A percentile compares a stretch with the other conserved stretches of the same genome.
phyloP scores from a whole-genome alignment of 2,888 invertebrate genomes.

The Oscheius sp. region DNA sequence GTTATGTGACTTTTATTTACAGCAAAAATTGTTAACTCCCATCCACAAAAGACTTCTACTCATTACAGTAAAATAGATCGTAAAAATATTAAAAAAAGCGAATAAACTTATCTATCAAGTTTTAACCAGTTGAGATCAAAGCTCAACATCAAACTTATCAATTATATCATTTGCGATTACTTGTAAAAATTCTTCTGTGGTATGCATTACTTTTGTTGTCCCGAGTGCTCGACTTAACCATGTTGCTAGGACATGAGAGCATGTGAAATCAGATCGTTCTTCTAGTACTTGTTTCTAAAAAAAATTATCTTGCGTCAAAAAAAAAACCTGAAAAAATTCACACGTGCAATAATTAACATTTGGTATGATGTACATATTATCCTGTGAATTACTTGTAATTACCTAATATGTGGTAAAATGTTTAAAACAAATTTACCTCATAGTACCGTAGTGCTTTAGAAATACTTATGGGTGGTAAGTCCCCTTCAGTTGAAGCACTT shows the following conservation, averaged over 20 bases:
- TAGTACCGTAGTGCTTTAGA: not conserved
- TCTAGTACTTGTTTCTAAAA: slow-evolving; percentile 19
- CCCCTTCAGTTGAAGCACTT: not conserved
- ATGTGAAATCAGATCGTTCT: slow-evolving; percentile 14
- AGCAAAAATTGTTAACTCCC: too few relatives aligned
- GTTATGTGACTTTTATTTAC: too few relatives aligned
- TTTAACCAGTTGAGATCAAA: too few relatives aligned
- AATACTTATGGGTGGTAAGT: not conserved
- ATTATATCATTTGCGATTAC: not conserved
- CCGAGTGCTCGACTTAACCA: slow-evolving; percentile 25
- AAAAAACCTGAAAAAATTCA: slow-evolving; percentile 19
- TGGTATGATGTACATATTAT: slow-evolving; percentile 8
- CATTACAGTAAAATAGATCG: too few relatives aligned
- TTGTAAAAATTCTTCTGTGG: not conserved
- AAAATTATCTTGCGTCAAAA: not conserved
- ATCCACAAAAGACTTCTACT: too few relatives aligned
- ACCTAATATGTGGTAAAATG: not conserved
- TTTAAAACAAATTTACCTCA: not conserved
- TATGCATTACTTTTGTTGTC: not conserved
- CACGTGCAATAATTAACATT: slow-evolving; percentile 21
- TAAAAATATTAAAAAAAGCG: too few relatives aligned
- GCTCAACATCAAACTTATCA: not conserved
- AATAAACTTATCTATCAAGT: not conserved
- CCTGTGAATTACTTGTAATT: not conserved
- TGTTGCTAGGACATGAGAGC: slow-evolving; percentile 22